Base-by-base conservation (phyloP, 2,888 invertebrate genomes). In the Vanessa cardui region DNA sequence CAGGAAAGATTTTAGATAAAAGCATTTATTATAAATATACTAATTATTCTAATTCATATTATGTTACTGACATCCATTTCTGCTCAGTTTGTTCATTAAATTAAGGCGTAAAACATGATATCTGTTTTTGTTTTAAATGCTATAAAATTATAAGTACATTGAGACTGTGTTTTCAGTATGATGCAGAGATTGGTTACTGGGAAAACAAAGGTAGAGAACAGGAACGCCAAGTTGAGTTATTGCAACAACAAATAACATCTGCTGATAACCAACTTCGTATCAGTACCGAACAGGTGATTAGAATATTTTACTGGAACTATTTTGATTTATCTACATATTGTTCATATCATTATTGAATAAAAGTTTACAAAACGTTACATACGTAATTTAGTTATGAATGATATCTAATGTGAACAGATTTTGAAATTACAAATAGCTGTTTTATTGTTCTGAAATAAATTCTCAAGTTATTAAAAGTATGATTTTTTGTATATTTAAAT, bases 131-230 rank as follows among this genome's bases (percentile, higher is more conserved):
- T 16, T 47, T 47, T n/a, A n/a, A 47, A 6, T 15, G 39, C 12
- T 8, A 3, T 12, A 39, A 39, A 12, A 39, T 39, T 39, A 39
- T 12, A 39, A 39, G 39, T 12, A 9, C 39, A 12, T 12, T 21
- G 12, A 56, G 9, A 47, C 47, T 62, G 68, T 75, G 26, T 62
- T 26, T 12, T 26, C 16, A 97, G 97, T 97, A 94, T 84, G 98
- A 98, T 89, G 96, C 97, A 39, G 98, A 98, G 94, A 98, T 98
- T 77, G 95, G 96, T 33, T 98, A 96, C 85, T 96, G 97, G 95
- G 98, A 98, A 90, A 95, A 95, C 69, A 97, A 97, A 86, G 96
- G 97, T 72, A 94, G 96, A 58, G 98, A 98, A 82, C 97, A 98
- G 79, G 96, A 97, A 76, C 94, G 96, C 78, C 97, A 97, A 84